A percentile compares a stretch with the other conserved stretches of the same genome.
Evolutionary conservation across 2,797 vertebrate genomes (phyloP).

Genomic region (Synanceia verrucosa): DNA sequence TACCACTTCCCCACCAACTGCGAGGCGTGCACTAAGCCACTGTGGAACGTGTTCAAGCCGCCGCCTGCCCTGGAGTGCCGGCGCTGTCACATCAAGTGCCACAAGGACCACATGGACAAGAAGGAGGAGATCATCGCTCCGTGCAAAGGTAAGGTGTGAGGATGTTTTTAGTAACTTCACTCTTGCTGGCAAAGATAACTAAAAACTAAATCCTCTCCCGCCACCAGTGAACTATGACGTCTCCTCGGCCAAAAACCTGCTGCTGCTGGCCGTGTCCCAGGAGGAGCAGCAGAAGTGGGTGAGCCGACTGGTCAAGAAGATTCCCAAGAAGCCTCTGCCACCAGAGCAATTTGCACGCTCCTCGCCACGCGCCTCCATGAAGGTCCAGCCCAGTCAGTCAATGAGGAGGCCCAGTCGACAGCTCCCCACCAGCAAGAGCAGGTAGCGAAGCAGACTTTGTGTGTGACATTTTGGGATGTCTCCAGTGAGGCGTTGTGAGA

Average conservation of each 20-base stretch:
- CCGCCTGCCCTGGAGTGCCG: constrained; percentile 96
- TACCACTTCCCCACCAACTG: constrained; percentile 98
- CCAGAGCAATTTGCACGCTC: constrained; percentile 93
- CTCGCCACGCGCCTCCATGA: constrained; percentile 94
- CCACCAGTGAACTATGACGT: constrained; percentile 95
- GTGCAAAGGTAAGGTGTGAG: constrained; percentile 78
- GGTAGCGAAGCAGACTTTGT: constrained; percentile 76
- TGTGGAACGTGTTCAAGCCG: constrained; percentile 98
- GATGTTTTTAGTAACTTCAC: not conserved
- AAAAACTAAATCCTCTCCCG: not conserved
- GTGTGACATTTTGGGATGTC: not conserved
- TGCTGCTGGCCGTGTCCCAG: constrained; percentile 93
- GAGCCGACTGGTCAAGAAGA: constrained; percentile 96
- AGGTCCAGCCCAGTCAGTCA: constrained; percentile 95
- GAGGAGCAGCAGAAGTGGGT: constrained; percentile 99
- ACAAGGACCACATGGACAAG: constrained; percentile 97
- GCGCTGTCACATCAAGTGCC: constrained; percentile 97
- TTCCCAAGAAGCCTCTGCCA: constrained; percentile 95
- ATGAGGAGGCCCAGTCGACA: constrained; percentile 95
- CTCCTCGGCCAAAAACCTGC: constrained; percentile 96
- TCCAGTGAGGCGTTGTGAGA: not conserved
- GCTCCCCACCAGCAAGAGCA: constrained; percentile 94
- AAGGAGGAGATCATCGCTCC: constrained; percentile 96
- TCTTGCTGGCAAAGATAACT: not conserved
- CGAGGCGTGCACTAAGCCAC: constrained; percentile 93